A percentile compares a stretch with the other conserved stretches of the same genome.
Conservation (phyloP, 92 coral and sea anemone species). For the Chrysogorgia sp. region DNA sequence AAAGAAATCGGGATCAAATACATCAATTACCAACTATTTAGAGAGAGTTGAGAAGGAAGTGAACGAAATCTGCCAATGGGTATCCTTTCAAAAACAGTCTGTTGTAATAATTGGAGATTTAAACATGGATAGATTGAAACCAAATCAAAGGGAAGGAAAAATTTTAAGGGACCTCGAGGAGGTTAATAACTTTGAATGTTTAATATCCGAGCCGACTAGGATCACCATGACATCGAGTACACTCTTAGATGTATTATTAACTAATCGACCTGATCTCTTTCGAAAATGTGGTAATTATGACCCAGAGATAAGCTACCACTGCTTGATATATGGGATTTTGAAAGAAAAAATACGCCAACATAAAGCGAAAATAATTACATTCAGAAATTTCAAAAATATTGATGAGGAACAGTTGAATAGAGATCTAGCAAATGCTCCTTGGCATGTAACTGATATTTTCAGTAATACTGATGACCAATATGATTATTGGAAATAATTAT, state of each 20-base stretch:
- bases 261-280: slow-evolving; percentile 33
- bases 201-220: slow-evolving; percentile 52
- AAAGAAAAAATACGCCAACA: slow-evolving; percentile 16
- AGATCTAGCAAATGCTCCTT: slow-evolving; percentile 3
- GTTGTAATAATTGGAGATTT: slow-evolving; percentile 53
- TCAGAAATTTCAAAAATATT: slow-evolving; percentile 8
- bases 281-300: slow-evolving; percentile 21
- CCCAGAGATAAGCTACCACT: slow-evolving; percentile 5
- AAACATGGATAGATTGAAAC: slow-evolving; percentile 51
- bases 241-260: slow-evolving; percentile 39
- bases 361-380: slow-evolving; percentile 9
- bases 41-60: slow-evolving; percentile 45
- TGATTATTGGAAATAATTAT: too few relatives aligned
- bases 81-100: slow-evolving; percentile 29
- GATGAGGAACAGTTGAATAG: background rate
- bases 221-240: slow-evolving; percentile 37
- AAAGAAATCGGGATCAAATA: slow-evolving; percentile 3
- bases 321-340: too few relatives aligned
- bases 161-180: slow-evolving; percentile 56
- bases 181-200: slow-evolving; percentile 42
- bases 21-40: background rate
- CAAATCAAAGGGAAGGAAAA: slow-evolving; percentile 46
- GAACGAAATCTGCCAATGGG: slow-evolving; percentile 40
- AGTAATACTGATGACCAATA: too few relatives aligned
- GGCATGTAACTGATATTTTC: too few relatives aligned